Evolutionary conservation across 2,797 vertebrate genomes (phyloP).

Genomic region (Naso thynnoides): DNA sequence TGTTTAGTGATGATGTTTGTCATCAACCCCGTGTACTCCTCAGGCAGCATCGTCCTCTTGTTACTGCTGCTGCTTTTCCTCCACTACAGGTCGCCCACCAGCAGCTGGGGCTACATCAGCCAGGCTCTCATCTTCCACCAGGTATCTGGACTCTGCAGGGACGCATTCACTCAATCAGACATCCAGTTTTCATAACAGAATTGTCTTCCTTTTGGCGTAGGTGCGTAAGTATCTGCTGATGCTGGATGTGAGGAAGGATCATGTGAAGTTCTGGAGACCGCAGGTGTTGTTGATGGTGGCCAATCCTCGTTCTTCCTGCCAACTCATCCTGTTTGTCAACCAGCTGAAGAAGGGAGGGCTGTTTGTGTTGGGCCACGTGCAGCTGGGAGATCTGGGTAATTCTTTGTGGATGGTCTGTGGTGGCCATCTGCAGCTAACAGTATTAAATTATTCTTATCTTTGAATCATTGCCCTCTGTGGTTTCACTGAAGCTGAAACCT

Average conservation of each 20-base stretch:
- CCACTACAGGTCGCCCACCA: conserved; percentile 91
- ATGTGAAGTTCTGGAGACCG: conserved; percentile 98
- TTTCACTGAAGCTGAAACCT: conserved; percentile 1
- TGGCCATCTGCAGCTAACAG: conserved; percentile 26
- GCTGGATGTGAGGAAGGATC: conserved; percentile 96
- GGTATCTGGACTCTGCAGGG: conserved; percentile 70
- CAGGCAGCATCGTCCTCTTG: conserved; percentile 90
- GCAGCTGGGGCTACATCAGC: conserved; percentile 96
- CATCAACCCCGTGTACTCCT: conserved; percentile 92
- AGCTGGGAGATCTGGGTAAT: conserved; percentile 94
- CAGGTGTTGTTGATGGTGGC: conserved; percentile 97
- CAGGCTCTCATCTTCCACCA: conserved; percentile 96
- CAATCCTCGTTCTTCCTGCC: conserved; percentile 92
- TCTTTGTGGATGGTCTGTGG: conserved; percentile 18
- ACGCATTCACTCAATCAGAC: conserved; percentile 5
- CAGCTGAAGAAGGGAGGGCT: conserved; percentile 98
- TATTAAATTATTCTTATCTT: conserved; percentile 64
- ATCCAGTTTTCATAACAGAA: background rate
- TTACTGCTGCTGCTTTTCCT: conserved; percentile 91
- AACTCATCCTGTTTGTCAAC: conserved; percentile 95
- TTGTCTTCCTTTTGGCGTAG: conserved; percentile 72
- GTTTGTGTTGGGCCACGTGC: conserved; percentile 94
- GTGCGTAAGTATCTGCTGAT: conserved; percentile 97
- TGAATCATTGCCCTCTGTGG: conserved; percentile 11
- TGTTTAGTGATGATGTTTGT: conserved; percentile 96